Base-by-base conservation (phyloP, 2,888 invertebrate species). In the Clepsis dumicolana region DNA sequence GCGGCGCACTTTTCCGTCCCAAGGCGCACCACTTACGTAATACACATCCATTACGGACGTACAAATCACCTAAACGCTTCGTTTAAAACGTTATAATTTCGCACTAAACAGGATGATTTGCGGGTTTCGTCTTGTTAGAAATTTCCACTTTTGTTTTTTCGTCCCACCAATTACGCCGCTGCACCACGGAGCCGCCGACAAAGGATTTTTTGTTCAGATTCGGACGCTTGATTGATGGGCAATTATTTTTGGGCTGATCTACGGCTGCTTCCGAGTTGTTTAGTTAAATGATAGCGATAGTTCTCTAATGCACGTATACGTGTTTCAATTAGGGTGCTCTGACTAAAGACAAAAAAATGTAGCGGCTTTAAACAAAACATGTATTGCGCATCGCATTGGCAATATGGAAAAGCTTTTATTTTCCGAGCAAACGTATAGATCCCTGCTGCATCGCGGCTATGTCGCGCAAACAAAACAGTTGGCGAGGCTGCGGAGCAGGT, bases 71-170 rank as follows among this genome's bases (percentile, higher is more conserved):
- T 91, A 92, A 93, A 91, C 90, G 88, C 78, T 79, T 78, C 85
- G 84, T 88, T 90, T 89, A 88, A 88, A 91, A 90, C 82, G 88
- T 89, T 89, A 90, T 92, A 93, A 93, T 93, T 93, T 92, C 71
- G 91, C 93, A 91, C 91, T 92, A 91, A 93, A 91, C 87, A 85
- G 87, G 84, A 89, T 90, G 91, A 93, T 92, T 91, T 87, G 84
- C 83, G 82, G 84, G 84, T 90, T 90, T 88, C 85, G 77, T 89
- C 90, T 92, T 84, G 91, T 93, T 91, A 92, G 87, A 90, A 89
- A 90, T 89, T 89, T 88, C 85, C 85, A 90, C 89, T 90, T 90
- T 91, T 92, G 89, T 92, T 93, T 91, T 91, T 91, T 90, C 84
- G 75, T 72, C 79, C 74, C 74, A 83, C 81, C 87, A 90, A 91